Evolutionary conservation across 2,797 vertebrate species (phyloP), one percentile per base, ranked within the genome.

Genomic region (Mareca strepera): DNA sequence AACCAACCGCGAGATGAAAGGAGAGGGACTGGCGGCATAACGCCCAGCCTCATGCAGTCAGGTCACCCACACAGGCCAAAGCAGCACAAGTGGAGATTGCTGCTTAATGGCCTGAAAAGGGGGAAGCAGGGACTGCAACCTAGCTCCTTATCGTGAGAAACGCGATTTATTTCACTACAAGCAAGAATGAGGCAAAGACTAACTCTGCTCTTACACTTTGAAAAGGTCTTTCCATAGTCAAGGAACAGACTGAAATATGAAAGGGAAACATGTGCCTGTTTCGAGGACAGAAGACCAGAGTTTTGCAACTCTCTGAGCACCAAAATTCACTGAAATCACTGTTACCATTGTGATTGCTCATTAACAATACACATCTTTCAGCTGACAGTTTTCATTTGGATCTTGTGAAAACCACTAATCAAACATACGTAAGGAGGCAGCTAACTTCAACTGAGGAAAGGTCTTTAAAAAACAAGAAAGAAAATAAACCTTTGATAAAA

Each of bases 401-500:
- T 87, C 93, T 90, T 72, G 79, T 94, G 92, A 96, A 97, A 97
- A 91, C 59, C 89, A 81, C 84, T 94, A 97, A 96, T 97, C 97
- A 97, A 97, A 97, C 89, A 96, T 94, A 95, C 13, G 60, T 90
- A 97, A 97, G 88, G 96, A 94, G 88, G 83, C 77, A 94, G 93
- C 91, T 63, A 94, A 95, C 96, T 94, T 97, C 89, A 95, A 80
- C 96, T 5, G 95, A 97, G 96, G 77, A 97, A 96, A 94, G 79
- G 73, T 92, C 95, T 95, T 89, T 90, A 90, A 91, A 94, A 94
- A 91, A 76, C 76, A 94, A 93, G 96, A 68, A 92, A 96, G 86
- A 93, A 96, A 96, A 82, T 96, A 96, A 97, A 95, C 86, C 96
- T 98, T 98, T 98, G 96, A 97, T 97, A 96, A 97, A 98, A 97